phyloP scores from a whole-genome alignment of 64 coral and sea anemone genomes.

The Hydrozoanthus tunicans region DNA sequence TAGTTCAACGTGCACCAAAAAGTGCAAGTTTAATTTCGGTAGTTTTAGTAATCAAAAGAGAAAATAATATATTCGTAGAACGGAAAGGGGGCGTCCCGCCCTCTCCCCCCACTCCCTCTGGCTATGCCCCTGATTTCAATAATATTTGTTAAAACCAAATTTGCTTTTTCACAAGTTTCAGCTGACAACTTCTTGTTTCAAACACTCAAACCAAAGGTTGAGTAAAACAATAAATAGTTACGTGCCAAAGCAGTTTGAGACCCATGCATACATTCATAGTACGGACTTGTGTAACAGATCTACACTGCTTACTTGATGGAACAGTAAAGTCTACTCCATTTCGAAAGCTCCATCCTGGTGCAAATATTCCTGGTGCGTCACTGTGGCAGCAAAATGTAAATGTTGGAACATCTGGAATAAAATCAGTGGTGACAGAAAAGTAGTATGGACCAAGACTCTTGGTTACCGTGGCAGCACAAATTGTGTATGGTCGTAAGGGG shows the following conservation, averaged over 20 bases:
- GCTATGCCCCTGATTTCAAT: too few relatives aligned
- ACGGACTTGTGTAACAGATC: too few relatives aligned
- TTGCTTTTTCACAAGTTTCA: too few relatives aligned
- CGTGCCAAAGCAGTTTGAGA: too few relatives aligned
- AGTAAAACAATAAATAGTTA: too few relatives aligned
- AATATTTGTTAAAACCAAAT: too few relatives aligned
- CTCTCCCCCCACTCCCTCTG: too few relatives aligned
- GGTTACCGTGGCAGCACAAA: slow-evolving; percentile 91
- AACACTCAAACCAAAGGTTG: too few relatives aligned
- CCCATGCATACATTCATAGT: neutral
- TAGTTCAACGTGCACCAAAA: slow-evolving; percentile 12
- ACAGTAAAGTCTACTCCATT: slow-evolving; percentile 89
- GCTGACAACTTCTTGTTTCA: too few relatives aligned
- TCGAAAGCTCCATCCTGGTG: slow-evolving; percentile 83
- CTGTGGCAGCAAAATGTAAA: slow-evolving; percentile 97
- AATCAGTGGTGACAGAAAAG: slow-evolving; percentile 91
- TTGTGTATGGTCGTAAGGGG: slow-evolving; percentile 68
- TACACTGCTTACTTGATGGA: slow-evolving; percentile 69
- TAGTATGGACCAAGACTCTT: slow-evolving; percentile 98
- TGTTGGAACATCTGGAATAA: slow-evolving; percentile 73
- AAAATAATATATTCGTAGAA: too few relatives aligned
- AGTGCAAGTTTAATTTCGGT: neutral
- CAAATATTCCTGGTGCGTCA: slow-evolving; percentile 94
- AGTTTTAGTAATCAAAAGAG: too few relatives aligned
- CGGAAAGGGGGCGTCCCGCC: too few relatives aligned